Conservation (phyloP, 2,113 vertebrate genomes). For the Cranoglanis bouderius region DNA sequence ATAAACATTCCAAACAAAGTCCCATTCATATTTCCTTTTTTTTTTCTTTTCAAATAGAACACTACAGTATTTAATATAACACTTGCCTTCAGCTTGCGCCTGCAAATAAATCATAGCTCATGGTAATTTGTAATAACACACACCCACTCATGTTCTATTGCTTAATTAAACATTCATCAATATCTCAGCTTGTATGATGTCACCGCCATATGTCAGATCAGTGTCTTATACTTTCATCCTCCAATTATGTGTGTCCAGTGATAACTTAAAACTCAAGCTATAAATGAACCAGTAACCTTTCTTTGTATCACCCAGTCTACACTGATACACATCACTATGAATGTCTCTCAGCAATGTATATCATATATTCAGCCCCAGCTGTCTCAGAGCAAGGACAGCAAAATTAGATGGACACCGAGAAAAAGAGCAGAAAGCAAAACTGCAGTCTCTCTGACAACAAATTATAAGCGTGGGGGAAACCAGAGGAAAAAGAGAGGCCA, state of each 20-base stretch:
- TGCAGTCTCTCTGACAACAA: slow-evolving; percentile 1
- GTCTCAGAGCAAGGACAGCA: slow-evolving; percentile 3
- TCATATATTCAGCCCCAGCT: slow-evolving; percentile 21
- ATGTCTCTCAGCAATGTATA: slow-evolving; percentile 10
- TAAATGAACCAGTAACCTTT: not conserved
- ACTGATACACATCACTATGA: slow-evolving; percentile 8
- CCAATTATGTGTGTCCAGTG: not conserved
- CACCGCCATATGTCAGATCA: not conserved
- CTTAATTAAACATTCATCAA: slow-evolving; percentile 13
- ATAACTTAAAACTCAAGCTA: not conserved
- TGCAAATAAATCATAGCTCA: not conserved
- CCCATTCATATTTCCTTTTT: not conserved
- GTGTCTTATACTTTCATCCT: not conserved
- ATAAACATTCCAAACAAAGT: not conserved
- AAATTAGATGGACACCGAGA: slow-evolving; percentile 5
- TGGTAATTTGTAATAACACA: not conserved
- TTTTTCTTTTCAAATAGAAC: not conserved
- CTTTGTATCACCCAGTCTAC: slow-evolving; percentile 20
- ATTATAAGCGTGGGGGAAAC: slow-evolving; percentile 20
- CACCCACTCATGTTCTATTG: not conserved
- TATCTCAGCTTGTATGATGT: not conserved
- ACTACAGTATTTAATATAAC: not conserved
- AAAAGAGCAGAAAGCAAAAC: slow-evolving; percentile 1
- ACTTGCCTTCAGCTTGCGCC: not conserved
- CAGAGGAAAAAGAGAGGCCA: slow-evolving; percentile 14